Evolutionary conservation across 2,797 vertebrate species (phyloP).

Genomic region (Philypnodon macrostomus): DNA sequence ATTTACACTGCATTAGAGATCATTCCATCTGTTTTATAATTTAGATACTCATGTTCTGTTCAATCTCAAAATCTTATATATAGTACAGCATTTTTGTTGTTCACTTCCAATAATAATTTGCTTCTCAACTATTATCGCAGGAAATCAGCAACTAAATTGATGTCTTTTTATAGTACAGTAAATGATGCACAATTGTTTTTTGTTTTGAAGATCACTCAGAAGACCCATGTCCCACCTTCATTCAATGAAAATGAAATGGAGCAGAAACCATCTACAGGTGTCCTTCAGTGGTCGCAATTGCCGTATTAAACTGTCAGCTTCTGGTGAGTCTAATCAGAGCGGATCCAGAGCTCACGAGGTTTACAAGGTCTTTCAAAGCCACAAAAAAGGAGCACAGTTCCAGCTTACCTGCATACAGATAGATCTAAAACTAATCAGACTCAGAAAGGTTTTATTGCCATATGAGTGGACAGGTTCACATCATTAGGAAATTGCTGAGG

Average conservation of each 20-base stretch:
- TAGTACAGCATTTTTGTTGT: no score
- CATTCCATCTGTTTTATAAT: no score
- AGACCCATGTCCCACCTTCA: background rate
- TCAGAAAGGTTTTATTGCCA: no score
- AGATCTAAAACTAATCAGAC: no score
- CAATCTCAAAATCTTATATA: no score
- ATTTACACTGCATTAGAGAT: no score
- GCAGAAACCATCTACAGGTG: slow-evolving; percentile 6
- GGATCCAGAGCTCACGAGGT: background rate
- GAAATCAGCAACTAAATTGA: background rate
- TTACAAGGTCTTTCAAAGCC: slow-evolving; percentile 2
- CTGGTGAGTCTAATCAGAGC: slow-evolving; percentile 2
- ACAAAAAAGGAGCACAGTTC: background rate
- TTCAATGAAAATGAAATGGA: slow-evolving; percentile 12
- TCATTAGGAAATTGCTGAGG: no score
- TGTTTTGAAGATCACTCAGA: slow-evolving; percentile 1
- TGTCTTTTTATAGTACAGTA: background rate
- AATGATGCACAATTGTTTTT: background rate
- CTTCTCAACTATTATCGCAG: no score
- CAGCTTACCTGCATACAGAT: background rate
- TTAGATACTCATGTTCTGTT: no score
- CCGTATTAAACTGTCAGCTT: slow-evolving; percentile 1
- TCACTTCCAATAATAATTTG: no score
- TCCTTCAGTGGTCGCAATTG: slow-evolving; percentile 5
- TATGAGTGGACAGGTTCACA: no score